Percentiles rank a stretch among this genome's conserved stretches.
These are phyloP conservation scores for Leptogaster cylindrica DNA, from an alignment of 2,888 invertebrate species.

Conservation along the genomic window DNA sequence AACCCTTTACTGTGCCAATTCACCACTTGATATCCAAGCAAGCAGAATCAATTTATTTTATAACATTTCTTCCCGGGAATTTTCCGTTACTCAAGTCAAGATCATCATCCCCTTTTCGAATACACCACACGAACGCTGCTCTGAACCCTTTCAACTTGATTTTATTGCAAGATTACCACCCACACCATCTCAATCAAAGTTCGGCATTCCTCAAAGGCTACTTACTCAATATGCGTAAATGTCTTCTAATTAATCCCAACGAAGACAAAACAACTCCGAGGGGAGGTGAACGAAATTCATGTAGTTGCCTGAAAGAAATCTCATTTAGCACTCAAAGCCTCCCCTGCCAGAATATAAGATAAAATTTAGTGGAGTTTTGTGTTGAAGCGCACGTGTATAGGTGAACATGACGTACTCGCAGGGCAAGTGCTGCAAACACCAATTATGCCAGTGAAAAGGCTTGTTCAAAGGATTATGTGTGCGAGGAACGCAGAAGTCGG, in stretches of 20 bases:
- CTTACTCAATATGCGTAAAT: conserved; percentile 37
- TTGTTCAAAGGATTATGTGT: conserved; percentile 34
- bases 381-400: not conserved
- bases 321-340: conserved; percentile 30
- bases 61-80: too few species aligned
- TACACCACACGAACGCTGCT: too few species aligned
- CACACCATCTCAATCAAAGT: conserved; percentile 28
- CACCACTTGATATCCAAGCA: conserved; percentile 26
- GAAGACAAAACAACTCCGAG: conserved; percentile 27
- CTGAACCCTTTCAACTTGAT: not conserved
- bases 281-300: not conserved
- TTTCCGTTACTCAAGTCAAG: too few species aligned
- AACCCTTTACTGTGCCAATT: conserved; percentile 15
- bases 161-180: not conserved
- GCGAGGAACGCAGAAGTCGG: conserved; percentile 33
- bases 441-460: conserved; percentile 39
- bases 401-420: not conserved
- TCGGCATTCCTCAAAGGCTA: conserved; percentile 34
- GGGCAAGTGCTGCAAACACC: conserved; percentile 37
- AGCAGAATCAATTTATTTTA: conserved; percentile 27
- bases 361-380: conserved; percentile 39
- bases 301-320: conserved; percentile 37
- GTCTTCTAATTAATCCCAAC: conserved; percentile 38
- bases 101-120: too few species aligned
- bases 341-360: not conserved